phyloP scores from a whole-genome alignment of 2,888 invertebrate genomes.

The Vanessa cardui region DNA sequence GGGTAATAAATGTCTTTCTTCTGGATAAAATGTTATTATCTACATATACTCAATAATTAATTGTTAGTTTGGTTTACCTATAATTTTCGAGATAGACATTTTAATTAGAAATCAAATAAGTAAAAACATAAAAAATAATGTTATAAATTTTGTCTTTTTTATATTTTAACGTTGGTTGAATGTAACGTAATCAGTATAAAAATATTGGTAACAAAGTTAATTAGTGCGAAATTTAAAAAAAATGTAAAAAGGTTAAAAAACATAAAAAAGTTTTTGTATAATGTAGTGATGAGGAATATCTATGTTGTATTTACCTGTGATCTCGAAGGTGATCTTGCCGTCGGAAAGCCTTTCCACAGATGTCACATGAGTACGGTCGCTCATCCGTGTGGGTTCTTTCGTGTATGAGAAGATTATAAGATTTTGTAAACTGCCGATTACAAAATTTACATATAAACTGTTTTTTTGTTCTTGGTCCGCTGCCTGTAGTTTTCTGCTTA shows the following conservation, averaged over 20 bases:
- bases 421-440: slow-evolving; percentile 98
- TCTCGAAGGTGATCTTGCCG: slow-evolving; percentile 97
- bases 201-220: not conserved
- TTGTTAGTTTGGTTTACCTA: not conserved
- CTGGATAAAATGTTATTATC: slow-evolving; percentile 17
- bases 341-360: slow-evolving; percentile 98
- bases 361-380: slow-evolving; percentile 98
- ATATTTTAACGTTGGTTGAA: not conserved
- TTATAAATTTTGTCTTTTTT: not conserved
- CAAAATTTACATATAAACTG: slow-evolving; percentile 99
- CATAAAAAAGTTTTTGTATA: not conserved
- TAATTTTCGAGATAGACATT: not conserved
- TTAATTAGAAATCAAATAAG: not conserved
- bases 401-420: slow-evolving; percentile 98
- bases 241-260: not conserved
- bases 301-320: slow-evolving; percentile 87
- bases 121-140: not conserved
- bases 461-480: slow-evolving; percentile 95
- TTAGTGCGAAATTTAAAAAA: not conserved
- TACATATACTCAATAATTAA: not conserved
- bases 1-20: slow-evolving; percentile 36
- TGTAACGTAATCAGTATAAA: not conserved
- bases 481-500: slow-evolving; percentile 73
- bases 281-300: slow-evolving; percentile 60
- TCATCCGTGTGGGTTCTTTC: slow-evolving; percentile 99